A percentile compares a stretch with the other conserved stretches of the same genome.
Conservation (phyloP, 2,888 invertebrate species). For the Dryococelus australis region DNA sequence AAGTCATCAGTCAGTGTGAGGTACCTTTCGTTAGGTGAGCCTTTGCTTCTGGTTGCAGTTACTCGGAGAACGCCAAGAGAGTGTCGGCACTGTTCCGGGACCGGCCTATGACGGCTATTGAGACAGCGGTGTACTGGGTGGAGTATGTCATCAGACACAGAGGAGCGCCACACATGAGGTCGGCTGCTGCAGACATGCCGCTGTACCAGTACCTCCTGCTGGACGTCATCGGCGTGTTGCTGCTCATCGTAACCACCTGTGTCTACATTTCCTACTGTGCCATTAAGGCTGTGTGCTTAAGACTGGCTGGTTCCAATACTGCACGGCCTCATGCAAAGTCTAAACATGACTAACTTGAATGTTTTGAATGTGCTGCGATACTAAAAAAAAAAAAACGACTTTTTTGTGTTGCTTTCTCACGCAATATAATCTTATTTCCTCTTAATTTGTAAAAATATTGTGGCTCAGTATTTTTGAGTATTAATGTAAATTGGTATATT, state of each 20-base stretch:
- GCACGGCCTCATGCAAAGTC: neutral
- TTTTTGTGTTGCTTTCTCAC: no score
- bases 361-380: no score
- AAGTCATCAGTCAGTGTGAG: no score
- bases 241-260: slow-evolving; percentile 17
- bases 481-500: no score
- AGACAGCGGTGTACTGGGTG: slow-evolving; percentile 70
- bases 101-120: slow-evolving; percentile 65
- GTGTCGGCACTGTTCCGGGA: slow-evolving; percentile 65
- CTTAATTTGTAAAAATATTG: no score
- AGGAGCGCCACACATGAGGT: slow-evolving; percentile 63
- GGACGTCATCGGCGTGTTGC: slow-evolving; percentile 40
- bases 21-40: neutral
- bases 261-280: neutral
- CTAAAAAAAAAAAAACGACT: no score
- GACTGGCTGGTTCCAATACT: neutral
- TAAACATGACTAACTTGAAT: neutral
- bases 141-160: slow-evolving; percentile 69
- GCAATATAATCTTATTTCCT: no score
- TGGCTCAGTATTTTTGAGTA: no score
- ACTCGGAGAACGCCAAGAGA: slow-evolving; percentile 61
- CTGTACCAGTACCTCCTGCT: slow-evolving; percentile 56
- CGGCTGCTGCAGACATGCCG: slow-evolving; percentile 62
- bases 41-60: slow-evolving; percentile 57
- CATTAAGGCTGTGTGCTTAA: neutral